phyloP scores from a whole-genome alignment of 2,113 vertebrate genomes.

The Athene cunicularia region DNA sequence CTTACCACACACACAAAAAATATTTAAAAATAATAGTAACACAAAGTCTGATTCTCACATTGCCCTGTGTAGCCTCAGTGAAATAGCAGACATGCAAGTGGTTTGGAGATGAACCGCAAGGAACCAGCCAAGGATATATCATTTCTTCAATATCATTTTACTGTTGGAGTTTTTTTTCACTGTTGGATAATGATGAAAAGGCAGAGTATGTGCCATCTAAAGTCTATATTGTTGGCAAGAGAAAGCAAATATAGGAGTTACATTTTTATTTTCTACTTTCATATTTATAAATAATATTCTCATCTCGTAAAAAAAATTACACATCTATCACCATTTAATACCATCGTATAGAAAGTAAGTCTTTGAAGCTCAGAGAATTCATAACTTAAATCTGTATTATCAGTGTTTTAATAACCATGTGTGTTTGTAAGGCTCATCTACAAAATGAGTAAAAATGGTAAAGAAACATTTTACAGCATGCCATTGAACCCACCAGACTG shows the following conservation, averaged over 20 bases:
- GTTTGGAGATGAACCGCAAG: conserved; percentile 33
- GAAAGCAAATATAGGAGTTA: neutral
- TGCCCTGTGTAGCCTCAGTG: neutral
- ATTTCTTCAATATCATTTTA: conserved; percentile 33
- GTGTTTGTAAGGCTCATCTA: neutral
- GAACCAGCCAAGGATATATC: neutral
- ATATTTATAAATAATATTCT: neutral
- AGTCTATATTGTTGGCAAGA: neutral
- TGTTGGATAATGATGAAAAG: conserved; percentile 16
- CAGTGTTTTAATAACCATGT: neutral
- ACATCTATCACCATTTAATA: neutral
- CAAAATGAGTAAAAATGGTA: neutral
- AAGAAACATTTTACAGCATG: neutral
- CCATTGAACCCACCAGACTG: neutral
- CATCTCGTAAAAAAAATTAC: neutral
- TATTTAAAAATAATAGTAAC: neutral
- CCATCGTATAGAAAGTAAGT: neutral
- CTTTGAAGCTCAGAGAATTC: neutral
- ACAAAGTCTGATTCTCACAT: neutral
- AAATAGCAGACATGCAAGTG: conserved; percentile 31
- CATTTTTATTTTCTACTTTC: neutral
- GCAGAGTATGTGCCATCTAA: neutral
- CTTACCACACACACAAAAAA: neutral
- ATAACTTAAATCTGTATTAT: neutral
- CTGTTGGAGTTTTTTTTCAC: neutral